phyloP scores from a whole-genome alignment of 2,797 vertebrate genomes.

The Sarcophilus harrisii region DNA sequence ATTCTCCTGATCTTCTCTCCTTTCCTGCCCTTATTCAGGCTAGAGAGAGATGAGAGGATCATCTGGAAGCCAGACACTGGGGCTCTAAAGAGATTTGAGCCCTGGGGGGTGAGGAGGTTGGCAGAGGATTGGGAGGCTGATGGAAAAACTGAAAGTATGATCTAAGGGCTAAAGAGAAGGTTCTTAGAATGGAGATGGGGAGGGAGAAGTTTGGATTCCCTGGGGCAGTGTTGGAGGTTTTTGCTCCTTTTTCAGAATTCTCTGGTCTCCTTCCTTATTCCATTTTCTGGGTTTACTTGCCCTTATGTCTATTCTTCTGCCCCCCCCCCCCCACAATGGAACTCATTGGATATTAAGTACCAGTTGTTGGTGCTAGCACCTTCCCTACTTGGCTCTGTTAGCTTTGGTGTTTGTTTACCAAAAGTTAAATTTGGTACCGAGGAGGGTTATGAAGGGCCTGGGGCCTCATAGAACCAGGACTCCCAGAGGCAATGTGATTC shows the following conservation, averaged over 20 bases:
- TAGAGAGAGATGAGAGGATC: not conserved
- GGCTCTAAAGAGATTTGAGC: not conserved
- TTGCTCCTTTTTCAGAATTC: not conserved
- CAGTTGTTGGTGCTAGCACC: not conserved
- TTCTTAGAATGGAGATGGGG: not conserved
- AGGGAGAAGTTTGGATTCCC: not conserved
- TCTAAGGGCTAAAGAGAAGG: not conserved
- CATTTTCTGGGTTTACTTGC: not conserved
- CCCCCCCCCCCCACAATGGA: not conserved
- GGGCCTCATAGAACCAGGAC: not conserved
- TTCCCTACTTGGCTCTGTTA: not conserved
- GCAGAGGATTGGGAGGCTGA: not conserved
- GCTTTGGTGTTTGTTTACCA: not conserved
- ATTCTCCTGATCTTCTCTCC: not conserved
- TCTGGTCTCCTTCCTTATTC: not conserved
- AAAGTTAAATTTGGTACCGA: not conserved
- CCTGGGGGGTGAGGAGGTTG: not conserved
- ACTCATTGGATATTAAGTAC: not conserved
- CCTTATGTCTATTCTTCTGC: not conserved
- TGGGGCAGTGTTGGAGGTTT: not conserved
- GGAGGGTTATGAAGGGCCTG: not conserved
- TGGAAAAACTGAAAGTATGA: not conserved
- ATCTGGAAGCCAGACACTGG: not conserved
- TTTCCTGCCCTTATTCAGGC: not conserved
- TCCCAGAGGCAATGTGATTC: not conserved